Percentiles rank a stretch among this genome's conserved stretches.
phyloP scores from a whole-genome alignment of 1,140 invertebrate genomes.

The Drosophila takahashii region DNA sequence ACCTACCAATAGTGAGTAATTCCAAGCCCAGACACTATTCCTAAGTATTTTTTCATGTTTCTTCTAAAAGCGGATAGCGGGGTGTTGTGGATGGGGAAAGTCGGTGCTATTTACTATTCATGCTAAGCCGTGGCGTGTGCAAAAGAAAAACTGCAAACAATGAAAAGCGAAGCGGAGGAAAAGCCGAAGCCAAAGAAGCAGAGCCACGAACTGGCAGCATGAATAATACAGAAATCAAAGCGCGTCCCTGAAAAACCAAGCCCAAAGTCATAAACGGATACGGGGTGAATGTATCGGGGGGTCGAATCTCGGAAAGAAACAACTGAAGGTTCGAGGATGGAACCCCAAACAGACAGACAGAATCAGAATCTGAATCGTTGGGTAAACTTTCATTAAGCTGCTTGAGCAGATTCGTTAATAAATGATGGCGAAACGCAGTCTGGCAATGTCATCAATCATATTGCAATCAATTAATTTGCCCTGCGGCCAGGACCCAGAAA shows the following conservation, averaged over 20 bases:
- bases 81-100: background rate
- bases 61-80: constrained; percentile 8
- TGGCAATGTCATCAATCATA: constrained; percentile 76
- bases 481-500: constrained; percentile 20
- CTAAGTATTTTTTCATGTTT: constrained; percentile 1
- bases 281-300: constrained; percentile 5
- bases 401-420: constrained; percentile 73
- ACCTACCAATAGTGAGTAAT: constrained; percentile 18
- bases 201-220: constrained; percentile 48
- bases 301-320: constrained; percentile 4
- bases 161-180: constrained; percentile 61
- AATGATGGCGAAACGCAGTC: constrained; percentile 71
- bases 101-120: constrained; percentile 75
- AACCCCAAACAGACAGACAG: background rate
- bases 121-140: constrained; percentile 73
- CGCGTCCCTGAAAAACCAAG: constrained; percentile 63
- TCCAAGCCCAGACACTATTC: background rate
- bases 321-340: background rate
- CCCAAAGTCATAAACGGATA: constrained; percentile 48
- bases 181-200: constrained; percentile 53
- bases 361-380: constrained; percentile 19
- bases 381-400: constrained; percentile 73
- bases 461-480: constrained; percentile 76
- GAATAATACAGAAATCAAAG: constrained; percentile 74
- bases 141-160: constrained; percentile 78